Conservation (phyloP, 2,797 vertebrate genomes). For the Parotocinclus haroldoi region DNA sequence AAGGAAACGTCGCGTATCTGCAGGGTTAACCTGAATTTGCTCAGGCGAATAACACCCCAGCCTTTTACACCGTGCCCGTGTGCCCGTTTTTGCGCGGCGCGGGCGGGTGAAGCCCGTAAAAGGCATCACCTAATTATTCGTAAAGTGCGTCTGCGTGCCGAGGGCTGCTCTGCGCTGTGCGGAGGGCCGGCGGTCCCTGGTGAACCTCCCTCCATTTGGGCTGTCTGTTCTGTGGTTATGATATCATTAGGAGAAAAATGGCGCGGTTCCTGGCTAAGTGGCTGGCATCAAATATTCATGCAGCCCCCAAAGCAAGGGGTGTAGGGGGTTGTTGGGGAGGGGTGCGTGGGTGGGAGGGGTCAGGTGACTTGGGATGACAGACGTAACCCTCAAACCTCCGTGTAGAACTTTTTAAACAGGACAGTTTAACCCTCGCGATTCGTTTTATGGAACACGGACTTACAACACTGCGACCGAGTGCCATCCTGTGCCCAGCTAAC, state of each 20-base stretch:
- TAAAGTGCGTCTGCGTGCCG: neutral
- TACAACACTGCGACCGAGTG: too few relatives aligned
- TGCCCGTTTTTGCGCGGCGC: conserved; percentile 14
- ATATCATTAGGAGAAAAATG: conserved; percentile 79
- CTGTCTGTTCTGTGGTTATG: conserved; percentile 80
- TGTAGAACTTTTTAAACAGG: neutral
- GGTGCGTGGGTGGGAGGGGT: neutral
- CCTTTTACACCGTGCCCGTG: conserved; percentile 20
- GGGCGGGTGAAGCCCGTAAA: conserved; percentile 21
- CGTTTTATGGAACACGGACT: too few relatives aligned
- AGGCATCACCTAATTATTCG: conserved; percentile 30
- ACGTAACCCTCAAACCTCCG: neutral
- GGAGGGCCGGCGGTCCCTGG: conserved; percentile 66
- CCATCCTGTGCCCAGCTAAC: too few relatives aligned
- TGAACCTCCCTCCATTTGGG: conserved; percentile 63
- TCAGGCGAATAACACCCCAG: neutral
- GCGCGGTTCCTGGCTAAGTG: conserved; percentile 78
- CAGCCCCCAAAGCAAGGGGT: conserved; percentile 56
- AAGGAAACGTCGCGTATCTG: conserved; percentile 54
- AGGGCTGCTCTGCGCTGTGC: conserved; percentile 39
- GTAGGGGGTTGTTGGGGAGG: neutral
- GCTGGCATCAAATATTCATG: conserved; percentile 80
- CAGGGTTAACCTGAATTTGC: conserved; percentile 33
- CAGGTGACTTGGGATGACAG: neutral
- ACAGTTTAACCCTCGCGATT: too few relatives aligned